These are phyloP conservation scores for Cyprinella venusta DNA, from an alignment of 2,797 vertebrate genomes.

Conservation along the genomic window DNA sequence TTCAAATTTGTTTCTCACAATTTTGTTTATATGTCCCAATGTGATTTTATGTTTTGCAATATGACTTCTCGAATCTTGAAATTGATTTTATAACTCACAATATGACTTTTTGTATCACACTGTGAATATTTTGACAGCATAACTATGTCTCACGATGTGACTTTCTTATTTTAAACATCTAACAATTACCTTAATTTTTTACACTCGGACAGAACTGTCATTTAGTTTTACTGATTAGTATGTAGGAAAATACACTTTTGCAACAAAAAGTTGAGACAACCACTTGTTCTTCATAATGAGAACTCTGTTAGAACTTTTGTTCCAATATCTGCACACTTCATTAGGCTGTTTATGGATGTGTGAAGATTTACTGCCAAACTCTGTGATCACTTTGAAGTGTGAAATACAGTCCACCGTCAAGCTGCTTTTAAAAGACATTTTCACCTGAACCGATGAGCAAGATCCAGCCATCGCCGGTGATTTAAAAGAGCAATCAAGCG, in stretches of 20 bases:
- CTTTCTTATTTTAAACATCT: not conserved
- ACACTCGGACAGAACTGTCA: not conserved
- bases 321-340: slow-evolving; percentile 44
- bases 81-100: not conserved
- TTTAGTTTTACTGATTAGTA: not conserved
- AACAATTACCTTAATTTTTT: not conserved
- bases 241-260: not conserved
- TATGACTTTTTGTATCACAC: not conserved
- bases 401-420: slow-evolving; percentile 65
- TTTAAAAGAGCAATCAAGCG: slow-evolving; percentile 79
- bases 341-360: slow-evolving; percentile 67
- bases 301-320: slow-evolving; percentile 16
- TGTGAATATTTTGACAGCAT: not conserved
- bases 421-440: slow-evolving; percentile 60
- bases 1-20: not conserved
- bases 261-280: not conserved
- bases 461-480: slow-evolving; percentile 72
- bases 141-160: not conserved
- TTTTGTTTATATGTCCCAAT: not conserved
- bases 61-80: not conserved
- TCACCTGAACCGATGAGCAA: slow-evolving; percentile 71
- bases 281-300: slow-evolving; percentile 33
- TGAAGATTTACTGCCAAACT: slow-evolving; percentile 67
- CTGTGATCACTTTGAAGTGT: slow-evolving; percentile 64
- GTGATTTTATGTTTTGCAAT: not conserved